Conservation (phyloP, 2,113 vertebrate species). For the Anguilla rostrata region DNA sequence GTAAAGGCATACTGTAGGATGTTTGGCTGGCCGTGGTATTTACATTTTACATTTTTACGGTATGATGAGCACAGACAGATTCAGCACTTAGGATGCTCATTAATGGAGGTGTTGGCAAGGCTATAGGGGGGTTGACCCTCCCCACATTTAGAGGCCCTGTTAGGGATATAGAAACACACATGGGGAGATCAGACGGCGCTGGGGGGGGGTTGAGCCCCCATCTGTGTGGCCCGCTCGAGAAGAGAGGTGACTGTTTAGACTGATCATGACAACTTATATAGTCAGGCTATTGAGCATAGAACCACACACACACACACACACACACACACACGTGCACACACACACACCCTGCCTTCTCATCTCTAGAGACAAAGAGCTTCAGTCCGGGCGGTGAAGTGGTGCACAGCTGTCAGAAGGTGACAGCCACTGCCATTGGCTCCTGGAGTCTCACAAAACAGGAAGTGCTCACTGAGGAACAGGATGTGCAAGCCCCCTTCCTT, state of each 20-base stretch:
- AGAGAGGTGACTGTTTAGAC: not conserved
- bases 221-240: not conserved
- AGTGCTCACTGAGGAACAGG: not conserved
- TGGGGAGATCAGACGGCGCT: not conserved
- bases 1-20: too few relatives aligned
- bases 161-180: not conserved
- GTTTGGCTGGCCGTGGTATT: too few relatives aligned
- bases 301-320: not conserved
- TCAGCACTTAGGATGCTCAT: too few relatives aligned
- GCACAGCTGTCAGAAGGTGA: not conserved
- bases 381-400: not conserved
- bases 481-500: not conserved
- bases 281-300: not conserved
- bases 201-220: not conserved
- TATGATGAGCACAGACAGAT: too few relatives aligned
- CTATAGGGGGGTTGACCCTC: too few relatives aligned
- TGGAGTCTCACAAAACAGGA: not conserved
- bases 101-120: too few relatives aligned
- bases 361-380: not conserved
- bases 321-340: not conserved
- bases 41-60: too few relatives aligned
- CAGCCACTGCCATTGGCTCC: not conserved
- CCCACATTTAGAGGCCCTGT: not conserved
- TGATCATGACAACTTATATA: not conserved
- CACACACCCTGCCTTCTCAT: too few relatives aligned